Evolutionary conservation across 2,888 invertebrate genomes (phyloP).

Genomic region (Pristionchus fissidentatus): DNA sequence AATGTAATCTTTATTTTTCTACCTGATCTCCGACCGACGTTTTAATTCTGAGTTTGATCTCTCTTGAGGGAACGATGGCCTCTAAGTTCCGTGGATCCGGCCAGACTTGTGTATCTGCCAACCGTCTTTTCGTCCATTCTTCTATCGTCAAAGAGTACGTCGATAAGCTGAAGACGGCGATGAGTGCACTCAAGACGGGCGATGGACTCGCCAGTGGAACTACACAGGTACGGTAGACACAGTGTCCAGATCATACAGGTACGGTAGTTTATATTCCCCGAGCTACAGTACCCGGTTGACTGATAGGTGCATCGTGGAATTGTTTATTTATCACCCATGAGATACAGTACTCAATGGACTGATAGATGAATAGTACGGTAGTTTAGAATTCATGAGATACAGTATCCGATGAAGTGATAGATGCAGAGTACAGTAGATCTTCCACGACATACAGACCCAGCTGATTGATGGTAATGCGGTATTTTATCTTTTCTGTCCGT

Average conservation of each 20-base stretch:
- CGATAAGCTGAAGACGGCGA: conserved; percentile 81
- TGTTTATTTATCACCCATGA: background rate
- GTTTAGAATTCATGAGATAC: no score
- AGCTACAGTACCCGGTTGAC: no score
- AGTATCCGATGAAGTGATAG: no score
- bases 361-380: no score
- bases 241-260: background rate
- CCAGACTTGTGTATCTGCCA: conserved; percentile 94
- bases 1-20: background rate
- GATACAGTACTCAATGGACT: background rate
- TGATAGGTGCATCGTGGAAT: no score
- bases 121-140: conserved; percentile 88
- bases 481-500: no score
- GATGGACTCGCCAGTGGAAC: conserved; percentile 84
- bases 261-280: no score
- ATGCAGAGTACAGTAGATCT: no score
- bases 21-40: background rate
- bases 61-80: conserved; percentile 84
- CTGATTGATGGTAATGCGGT: no score
- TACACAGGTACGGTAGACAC: conserved; percentile 76
- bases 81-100: conserved; percentile 96
- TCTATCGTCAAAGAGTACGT: conserved; percentile 87
- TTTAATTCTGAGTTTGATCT: background rate
- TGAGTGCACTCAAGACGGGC: conserved; percentile 85
- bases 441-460: no score